Conservation (phyloP, 2,797 vertebrate species). For the Amblyraja radiata region DNA sequence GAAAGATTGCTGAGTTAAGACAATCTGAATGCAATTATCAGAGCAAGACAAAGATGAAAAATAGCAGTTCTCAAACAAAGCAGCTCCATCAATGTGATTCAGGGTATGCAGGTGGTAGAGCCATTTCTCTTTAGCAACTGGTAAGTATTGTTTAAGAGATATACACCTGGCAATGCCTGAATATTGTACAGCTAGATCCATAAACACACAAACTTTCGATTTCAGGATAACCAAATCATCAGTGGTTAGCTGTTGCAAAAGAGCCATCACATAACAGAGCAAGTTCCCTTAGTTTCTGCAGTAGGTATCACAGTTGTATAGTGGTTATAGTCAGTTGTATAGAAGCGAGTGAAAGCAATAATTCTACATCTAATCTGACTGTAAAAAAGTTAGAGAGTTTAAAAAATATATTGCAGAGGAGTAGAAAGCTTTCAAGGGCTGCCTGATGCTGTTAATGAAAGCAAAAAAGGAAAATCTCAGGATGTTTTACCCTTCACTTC, state of each 20-base stretch:
- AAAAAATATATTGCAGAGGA: too few relatives aligned
- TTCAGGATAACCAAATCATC: background rate
- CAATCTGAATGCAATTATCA: background rate
- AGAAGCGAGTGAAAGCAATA: background rate
- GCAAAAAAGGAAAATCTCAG: background rate
- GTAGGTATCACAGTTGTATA: background rate
- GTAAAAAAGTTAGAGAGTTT: too few relatives aligned
- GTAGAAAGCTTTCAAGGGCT: background rate
- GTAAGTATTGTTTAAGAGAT: background rate
- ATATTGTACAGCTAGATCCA: background rate
- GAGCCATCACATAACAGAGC: background rate
- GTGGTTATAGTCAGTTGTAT: too few relatives aligned
- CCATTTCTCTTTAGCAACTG: background rate
- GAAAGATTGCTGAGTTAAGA: background rate
- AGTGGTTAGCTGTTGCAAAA: background rate
- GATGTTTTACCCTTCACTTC: background rate
- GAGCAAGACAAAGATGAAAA: conserved; percentile 9
- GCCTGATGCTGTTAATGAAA: background rate
- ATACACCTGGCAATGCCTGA: background rate
- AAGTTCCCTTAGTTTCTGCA: background rate
- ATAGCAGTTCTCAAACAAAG: background rate
- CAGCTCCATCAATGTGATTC: background rate
- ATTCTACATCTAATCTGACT: background rate
- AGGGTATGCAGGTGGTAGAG: background rate
- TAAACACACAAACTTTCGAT: background rate